A percentile compares a stretch with the other conserved stretches of the same genome.
phyloP scores from a whole-genome alignment of 2,113 vertebrate species.

The Balaeniceps rex region DNA sequence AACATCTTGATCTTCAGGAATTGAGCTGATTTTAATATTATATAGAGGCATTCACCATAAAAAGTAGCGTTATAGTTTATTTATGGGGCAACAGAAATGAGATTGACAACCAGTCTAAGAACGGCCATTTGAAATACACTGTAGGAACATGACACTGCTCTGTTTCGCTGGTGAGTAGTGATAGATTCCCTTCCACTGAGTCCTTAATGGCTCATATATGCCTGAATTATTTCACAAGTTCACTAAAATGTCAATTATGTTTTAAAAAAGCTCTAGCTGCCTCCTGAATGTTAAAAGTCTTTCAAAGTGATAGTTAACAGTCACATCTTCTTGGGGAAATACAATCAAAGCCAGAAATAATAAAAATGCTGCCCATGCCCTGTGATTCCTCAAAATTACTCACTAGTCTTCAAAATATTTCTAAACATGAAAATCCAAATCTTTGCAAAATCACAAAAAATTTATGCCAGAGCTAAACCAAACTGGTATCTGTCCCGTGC shows the following conservation, averaged over 20 bases:
- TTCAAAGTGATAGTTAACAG: not conserved
- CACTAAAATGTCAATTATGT: not conserved
- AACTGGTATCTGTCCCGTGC: not conserved
- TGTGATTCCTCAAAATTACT: not conserved
- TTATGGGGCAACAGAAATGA: not conserved
- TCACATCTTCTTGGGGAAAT: not conserved
- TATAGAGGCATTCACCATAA: not conserved
- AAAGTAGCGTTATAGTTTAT: not conserved
- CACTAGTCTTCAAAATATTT: not conserved
- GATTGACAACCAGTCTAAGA: not conserved
- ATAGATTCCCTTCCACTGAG: not conserved
- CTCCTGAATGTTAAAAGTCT: not conserved
- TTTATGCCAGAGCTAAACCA: not conserved
- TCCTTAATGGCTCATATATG: not conserved
- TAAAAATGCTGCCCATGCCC: not conserved
- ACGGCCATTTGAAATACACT: not conserved
- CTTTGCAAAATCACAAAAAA: not conserved
- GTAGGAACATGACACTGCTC: not conserved
- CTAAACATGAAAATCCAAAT: not conserved
- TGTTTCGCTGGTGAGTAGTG: not conserved
- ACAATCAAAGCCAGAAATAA: not conserved
- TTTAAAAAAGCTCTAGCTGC: not conserved
- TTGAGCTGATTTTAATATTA: not conserved
- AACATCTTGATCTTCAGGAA: not conserved
- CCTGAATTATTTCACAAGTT: conserved; percentile 8